phyloP scores from a whole-genome alignment of 2,888 invertebrate species.

The Podotricha telesiphe region DNA sequence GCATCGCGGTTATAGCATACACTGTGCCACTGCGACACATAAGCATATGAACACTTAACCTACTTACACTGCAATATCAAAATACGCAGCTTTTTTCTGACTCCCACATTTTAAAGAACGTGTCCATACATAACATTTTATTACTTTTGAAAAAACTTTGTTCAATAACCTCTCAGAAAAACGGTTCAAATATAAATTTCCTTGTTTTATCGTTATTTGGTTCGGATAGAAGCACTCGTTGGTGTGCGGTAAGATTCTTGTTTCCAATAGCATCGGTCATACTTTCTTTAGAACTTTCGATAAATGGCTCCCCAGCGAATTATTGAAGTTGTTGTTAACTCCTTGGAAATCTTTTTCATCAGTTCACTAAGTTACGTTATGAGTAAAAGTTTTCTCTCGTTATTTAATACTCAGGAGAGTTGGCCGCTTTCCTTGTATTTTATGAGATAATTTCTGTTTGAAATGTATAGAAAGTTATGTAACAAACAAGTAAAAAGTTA shows the following conservation, averaged over 20 bases:
- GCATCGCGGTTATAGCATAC: too few species aligned
- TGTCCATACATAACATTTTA: slow-evolving; percentile 16
- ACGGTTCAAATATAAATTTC: slow-evolving; percentile 17
- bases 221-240: not conserved
- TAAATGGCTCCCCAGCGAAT: slow-evolving; percentile 21
- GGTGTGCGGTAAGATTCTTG: slow-evolving; percentile 11
- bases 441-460: not conserved
- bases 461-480: not conserved
- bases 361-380: slow-evolving; percentile 16
- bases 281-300: slow-evolving; percentile 17
- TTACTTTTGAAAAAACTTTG: slow-evolving; percentile 9
- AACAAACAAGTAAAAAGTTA: too few species aligned
- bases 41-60: too few species aligned
- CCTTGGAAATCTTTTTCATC: slow-evolving; percentile 22
- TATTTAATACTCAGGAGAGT: not conserved
- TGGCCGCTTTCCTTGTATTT: not conserved
- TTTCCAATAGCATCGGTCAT: slow-evolving; percentile 21
- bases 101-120: not conserved
- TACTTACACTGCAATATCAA: too few species aligned
- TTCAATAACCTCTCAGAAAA: slow-evolving; percentile 21
- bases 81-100: not conserved
- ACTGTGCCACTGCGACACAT: too few species aligned
- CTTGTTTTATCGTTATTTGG: slow-evolving; percentile 18
- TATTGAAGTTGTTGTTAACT: slow-evolving; percentile 24
- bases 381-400: slow-evolving; percentile 14